Conservation (phyloP, 2,797 vertebrate species). For the Amphiprion clarkii region DNA sequence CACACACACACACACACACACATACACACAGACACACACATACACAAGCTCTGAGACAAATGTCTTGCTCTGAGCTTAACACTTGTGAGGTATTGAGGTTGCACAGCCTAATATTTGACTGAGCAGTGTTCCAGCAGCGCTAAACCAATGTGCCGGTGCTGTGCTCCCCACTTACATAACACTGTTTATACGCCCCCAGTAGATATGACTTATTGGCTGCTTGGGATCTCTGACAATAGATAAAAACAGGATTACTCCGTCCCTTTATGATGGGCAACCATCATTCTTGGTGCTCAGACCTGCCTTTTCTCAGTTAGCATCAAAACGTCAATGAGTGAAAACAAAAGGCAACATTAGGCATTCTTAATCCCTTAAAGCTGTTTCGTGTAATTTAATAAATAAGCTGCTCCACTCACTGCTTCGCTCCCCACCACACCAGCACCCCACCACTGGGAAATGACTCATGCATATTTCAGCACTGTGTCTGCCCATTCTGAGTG, state of each 20-base stretch:
- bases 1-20: not conserved
- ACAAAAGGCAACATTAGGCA: slow-evolving; percentile 74
- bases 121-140: slow-evolving; percentile 41
- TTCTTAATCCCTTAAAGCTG: slow-evolving; percentile 78
- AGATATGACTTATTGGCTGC: slow-evolving; percentile 61
- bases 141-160: slow-evolving; percentile 44
- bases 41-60: slow-evolving; percentile 25
- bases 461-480: slow-evolving; percentile 84
- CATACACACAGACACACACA: not conserved
- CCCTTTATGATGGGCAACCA: slow-evolving; percentile 54
- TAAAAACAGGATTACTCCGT: slow-evolving; percentile 64
- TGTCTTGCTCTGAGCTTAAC: slow-evolving; percentile 41
- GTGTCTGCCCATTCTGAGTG: slow-evolving; percentile 74
- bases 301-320: slow-evolving; percentile 50
- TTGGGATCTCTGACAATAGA: slow-evolving; percentile 63
- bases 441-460: slow-evolving; percentile 71
- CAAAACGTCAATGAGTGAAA: slow-evolving; percentile 58
- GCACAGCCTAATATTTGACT: slow-evolving; percentile 62
- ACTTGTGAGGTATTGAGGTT: slow-evolving; percentile 46
- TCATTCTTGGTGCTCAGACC: slow-evolving; percentile 48
- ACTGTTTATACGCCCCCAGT: slow-evolving; percentile 50
- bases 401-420: slow-evolving; percentile 57
- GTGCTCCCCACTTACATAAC: slow-evolving; percentile 58
- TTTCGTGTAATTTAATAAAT: slow-evolving; percentile 81
- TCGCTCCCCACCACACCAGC: slow-evolving; percentile 10